phyloP scores from a whole-genome alignment of 2,797 vertebrate species.

The Lophotriccus pileatus region DNA sequence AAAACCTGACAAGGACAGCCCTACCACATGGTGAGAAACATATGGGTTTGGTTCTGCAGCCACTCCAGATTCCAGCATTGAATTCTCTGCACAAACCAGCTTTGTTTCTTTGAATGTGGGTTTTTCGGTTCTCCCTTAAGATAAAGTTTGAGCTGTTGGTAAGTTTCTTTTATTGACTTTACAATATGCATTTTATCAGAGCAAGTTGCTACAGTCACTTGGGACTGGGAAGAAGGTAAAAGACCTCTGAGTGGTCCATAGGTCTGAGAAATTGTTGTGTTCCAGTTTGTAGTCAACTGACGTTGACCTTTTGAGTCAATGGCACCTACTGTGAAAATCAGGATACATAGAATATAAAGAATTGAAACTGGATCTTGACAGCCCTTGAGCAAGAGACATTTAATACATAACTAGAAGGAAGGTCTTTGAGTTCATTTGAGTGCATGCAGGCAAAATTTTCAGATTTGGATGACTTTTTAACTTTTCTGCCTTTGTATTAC shows the following conservation, averaged over 20 bases:
- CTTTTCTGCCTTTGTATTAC: background rate
- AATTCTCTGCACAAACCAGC: background rate
- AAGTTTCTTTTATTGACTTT: background rate
- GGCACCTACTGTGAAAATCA: background rate
- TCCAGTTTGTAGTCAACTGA: background rate
- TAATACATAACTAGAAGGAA: background rate
- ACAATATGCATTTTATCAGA: background rate
- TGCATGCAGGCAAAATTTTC: background rate
- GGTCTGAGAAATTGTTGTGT: background rate
- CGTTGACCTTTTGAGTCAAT: background rate
- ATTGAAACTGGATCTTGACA: background rate
- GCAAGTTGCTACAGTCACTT: background rate
- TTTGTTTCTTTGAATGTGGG: background rate
- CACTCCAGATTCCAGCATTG: background rate
- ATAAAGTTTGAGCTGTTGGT: background rate
- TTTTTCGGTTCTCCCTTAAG: background rate
- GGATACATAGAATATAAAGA: background rate
- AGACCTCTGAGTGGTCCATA: background rate
- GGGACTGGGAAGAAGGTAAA: background rate
- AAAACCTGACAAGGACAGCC: background rate
- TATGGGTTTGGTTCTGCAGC: background rate
- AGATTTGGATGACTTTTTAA: background rate
- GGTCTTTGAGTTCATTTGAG: background rate
- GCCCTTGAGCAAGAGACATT: background rate
- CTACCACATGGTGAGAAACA: background rate